These are phyloP conservation scores for Lymantria monacha DNA, from an alignment of 2,888 invertebrate species.

Conservation along the genomic window DNA sequence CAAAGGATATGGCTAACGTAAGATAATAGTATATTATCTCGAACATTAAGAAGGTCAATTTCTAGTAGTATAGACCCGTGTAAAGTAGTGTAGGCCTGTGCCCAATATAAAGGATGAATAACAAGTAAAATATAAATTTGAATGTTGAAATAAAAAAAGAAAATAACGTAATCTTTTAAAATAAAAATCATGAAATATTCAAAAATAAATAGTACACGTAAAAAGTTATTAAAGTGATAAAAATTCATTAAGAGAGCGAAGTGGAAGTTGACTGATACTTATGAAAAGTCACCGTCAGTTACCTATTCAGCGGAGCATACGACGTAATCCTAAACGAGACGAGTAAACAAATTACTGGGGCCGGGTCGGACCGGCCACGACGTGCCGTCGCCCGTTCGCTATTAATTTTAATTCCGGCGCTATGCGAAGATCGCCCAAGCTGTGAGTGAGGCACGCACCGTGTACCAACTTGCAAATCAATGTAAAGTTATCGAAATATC, in stretches of 20 bases:
- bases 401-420: constrained; percentile 79
- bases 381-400: constrained; percentile 64
- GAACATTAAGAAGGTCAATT: no score
- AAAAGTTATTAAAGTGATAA: constrained; percentile 16
- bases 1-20: no score
- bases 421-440: constrained; percentile 72
- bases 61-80: no score
- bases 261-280: constrained; percentile 37
- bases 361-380: constrained; percentile 56
- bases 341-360: constrained; percentile 78
- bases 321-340: constrained; percentile 75
- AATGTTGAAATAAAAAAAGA: no score
- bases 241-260: constrained; percentile 31
- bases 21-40: no score
- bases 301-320: constrained; percentile 75
- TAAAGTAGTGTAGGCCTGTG: no score
- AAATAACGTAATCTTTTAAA: no score
- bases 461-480: constrained; percentile 32
- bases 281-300: constrained; percentile 68
- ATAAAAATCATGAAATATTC: no score
- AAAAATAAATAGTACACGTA: no score
- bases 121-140: no score
- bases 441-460: constrained; percentile 69
- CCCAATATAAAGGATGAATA: no score
- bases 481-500: constrained; percentile 25